Evolutionary conservation across 2,888 invertebrate species (phyloP), one percentile per base, ranked within the genome.

Genomic region (Pammene aurita): DNA sequence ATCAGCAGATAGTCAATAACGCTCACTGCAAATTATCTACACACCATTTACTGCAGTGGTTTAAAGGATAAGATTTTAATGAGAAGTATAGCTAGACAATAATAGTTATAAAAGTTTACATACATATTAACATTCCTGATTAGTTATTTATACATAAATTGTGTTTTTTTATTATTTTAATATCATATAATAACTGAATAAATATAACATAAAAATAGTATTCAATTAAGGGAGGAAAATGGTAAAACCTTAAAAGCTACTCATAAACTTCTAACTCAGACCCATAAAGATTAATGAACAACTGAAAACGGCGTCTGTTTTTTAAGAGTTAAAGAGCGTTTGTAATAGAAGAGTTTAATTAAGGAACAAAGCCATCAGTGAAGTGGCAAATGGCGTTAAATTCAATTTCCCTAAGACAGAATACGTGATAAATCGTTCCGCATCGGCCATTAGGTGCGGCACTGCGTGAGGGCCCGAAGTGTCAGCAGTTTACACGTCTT

Each of bases 391-490:
- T 82, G 84, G 82, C 81, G 84, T 81, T 80, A 84, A 86, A 86
- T 87, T 88, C 86, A 89, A 88, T 90, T 89, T 88, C 85, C 84
- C 80, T 84, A 83, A 82, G 85, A 83, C 81, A 80, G 83, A 84
- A 86, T 87, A 87, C 86, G 90, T 89, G 88, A 90, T 91, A 89
- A 89, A 90, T 90, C 86, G 88, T 85, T 83, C 81, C 79, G 85
- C 86, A 89, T 86, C 86, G 87, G 83, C 86, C 85, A 88, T 89
- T 88, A 90, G 85, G 85, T 83, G 84, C 83, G 84, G 85, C 84
- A 84, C 82, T 83, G 85, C 87, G 88, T 86, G 84, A 90, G 88
- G 87, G 87, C 83, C 78, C 75, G 80, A 75, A 81, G 83, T 83
- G 83, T 86, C 84, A 85, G 86, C 87, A 86, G 81, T 87, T 86